Evolutionary conservation across 2,888 invertebrate genomes (phyloP).

Genomic region (Drosophila eohydei): DNA sequence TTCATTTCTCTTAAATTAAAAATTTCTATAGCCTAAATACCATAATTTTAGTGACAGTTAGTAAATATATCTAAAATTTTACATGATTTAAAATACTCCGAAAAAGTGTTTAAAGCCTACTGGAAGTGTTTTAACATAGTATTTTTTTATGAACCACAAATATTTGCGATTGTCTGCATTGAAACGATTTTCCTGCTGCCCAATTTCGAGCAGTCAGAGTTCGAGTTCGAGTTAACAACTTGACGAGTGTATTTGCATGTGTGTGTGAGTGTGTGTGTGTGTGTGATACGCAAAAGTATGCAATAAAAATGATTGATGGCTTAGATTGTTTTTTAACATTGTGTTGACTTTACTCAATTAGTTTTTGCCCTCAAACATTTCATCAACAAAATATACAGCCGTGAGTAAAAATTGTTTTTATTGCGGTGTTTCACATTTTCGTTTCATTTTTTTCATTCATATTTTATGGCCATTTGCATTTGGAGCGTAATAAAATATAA

Average conservation of each 20-base stretch:
- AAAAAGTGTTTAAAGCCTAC: not conserved
- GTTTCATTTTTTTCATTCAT: not conserved
- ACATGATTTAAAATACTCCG: not conserved
- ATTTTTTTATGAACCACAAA: conserved; percentile 22
- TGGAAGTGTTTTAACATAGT: not conserved
- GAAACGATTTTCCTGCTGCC: conserved; percentile 30
- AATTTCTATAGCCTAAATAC: too few species aligned
- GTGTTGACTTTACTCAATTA: conserved; percentile 62
- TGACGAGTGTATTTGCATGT: conserved; percentile 8
- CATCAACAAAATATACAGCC: conserved; percentile 29
- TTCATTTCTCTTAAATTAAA: too few species aligned
- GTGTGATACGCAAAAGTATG: conserved; percentile 67
- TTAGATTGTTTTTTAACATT: conserved; percentile 40
- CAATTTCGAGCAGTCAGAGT: conserved; percentile 12
- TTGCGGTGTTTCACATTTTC: conserved; percentile 19
- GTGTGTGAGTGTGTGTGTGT: not conserved
- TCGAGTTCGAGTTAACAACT: conserved; percentile 29
- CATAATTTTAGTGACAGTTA: too few species aligned
- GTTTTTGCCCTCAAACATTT: conserved; percentile 47
- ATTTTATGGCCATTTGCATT: conserved; percentile 14
- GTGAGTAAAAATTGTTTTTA: conserved; percentile 49
- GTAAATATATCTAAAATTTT: not conserved
- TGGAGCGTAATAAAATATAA: conserved; percentile 6
- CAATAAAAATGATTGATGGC: conserved; percentile 76
- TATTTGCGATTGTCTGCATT: conserved; percentile 21